Evolutionary conservation across 2,797 vertebrate genomes (phyloP), one percentile per base, ranked within the genome.

Genomic region (Nothura maculosa): DNA sequence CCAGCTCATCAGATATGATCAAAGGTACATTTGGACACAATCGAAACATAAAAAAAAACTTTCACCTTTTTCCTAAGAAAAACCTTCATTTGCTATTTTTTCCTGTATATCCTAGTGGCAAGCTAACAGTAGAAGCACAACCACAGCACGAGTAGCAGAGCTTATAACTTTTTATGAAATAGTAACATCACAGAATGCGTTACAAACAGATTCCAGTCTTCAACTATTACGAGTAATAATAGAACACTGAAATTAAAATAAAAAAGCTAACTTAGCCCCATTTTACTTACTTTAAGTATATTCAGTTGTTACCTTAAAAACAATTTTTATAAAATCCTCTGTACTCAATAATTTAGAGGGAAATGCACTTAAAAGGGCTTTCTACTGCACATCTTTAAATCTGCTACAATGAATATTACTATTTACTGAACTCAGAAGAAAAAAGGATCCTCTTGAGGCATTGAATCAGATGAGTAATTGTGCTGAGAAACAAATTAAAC

Each of bases 161-260:
- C 91, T 82, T 61, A 45, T 70, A 93, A 96, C 43, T 90, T 92
- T 95, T 92, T 91, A 95, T 88, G 72, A 81, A 89, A 95, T 91
- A 79, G 91, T 84, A 91, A 91, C 69, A 89, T 58, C 48, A 77
- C 64, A 84, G 21, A 57, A 5, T 42, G 94, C 43, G 48, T 91
- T 88, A 94, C 73, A 93, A 93, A 93, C 43, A 72, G 93, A 93
- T 86, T 90, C 87, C 82, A 89, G 77, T 86, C 79, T 94, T 92
- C 92, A 50, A 77, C 85, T 94, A 77, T 80, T 88, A 95, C 85
- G 95, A 93, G 85, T 74, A 92, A 88, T 74, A 95, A 95, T 38
- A 92, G 82, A 92, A 93, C 78, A 79, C 11, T 36, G 32, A 81
- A 87, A 83, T 85, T 81, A 50, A 85, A 94, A 94, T 91, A 84